Percentiles rank a stretch among this genome's conserved stretches.
phyloP scores from a whole-genome alignment of 2,797 vertebrate genomes.

The Lycodopsis pacificus region DNA sequence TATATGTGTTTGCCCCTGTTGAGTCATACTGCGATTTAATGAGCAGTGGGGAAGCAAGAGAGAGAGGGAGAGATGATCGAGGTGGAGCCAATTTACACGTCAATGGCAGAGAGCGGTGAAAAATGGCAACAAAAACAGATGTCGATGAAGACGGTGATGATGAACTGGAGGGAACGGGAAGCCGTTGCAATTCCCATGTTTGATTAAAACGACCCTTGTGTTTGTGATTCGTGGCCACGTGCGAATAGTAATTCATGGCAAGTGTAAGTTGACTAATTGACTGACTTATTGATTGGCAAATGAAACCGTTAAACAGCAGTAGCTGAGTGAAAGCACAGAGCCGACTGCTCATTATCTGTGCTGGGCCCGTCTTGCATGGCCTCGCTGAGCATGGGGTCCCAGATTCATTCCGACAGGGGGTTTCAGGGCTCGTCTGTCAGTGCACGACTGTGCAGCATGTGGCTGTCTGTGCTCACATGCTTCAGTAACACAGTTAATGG shows the following conservation, averaged over 20 bases:
- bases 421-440: slow-evolving; percentile 27
- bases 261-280: slow-evolving; percentile 60
- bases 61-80: slow-evolving; percentile 72
- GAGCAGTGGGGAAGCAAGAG: slow-evolving; percentile 55
- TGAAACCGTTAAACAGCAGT: slow-evolving; percentile 44
- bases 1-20: slow-evolving; percentile 33
- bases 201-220: slow-evolving; percentile 68
- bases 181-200: slow-evolving; percentile 46
- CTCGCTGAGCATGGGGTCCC: slow-evolving; percentile 23
- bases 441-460: slow-evolving; percentile 51
- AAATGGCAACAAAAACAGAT: slow-evolving; percentile 56
- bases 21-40: slow-evolving; percentile 73
- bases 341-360: slow-evolving; percentile 37
- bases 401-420: slow-evolving; percentile 58
- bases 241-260: slow-evolving; percentile 37
- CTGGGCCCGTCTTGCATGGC: neutral
- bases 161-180: slow-evolving; percentile 19
- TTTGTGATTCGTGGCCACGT: slow-evolving; percentile 42
- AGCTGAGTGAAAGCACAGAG: slow-evolving; percentile 28
- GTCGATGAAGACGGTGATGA: slow-evolving; percentile 42
- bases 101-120: slow-evolving; percentile 36
- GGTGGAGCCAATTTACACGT: slow-evolving; percentile 78
- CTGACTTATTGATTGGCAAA: slow-evolving; percentile 62
- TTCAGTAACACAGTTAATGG: slow-evolving; percentile 78
- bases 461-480: slow-evolving; percentile 68